Evolutionary conservation across 92 coral and sea anemone genomes (phyloP), one percentile per base, ranked within the genome.

Genomic region (Porites rus): DNA sequence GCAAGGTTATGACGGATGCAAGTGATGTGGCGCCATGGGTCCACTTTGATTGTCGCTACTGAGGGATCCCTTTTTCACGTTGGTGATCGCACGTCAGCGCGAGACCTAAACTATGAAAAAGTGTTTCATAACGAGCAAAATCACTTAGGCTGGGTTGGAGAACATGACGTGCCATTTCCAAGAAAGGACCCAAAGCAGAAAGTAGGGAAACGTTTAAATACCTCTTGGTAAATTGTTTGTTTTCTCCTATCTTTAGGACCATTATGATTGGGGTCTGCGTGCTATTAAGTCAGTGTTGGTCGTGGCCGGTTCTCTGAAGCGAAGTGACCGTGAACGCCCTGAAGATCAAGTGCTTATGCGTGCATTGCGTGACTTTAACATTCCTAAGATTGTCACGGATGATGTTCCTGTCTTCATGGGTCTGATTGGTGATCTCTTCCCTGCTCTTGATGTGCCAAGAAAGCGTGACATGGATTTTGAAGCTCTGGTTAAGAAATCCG

Each of bases 321-420:
- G 99, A 88, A 93, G 97, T 21, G 99, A 97, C 90, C 75, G 98
- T 21, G 92, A 96, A 14, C 93, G 98, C 61, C 99, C 99, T n/a
- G 99, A 97, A 82, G 99, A 97, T 63, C 98, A 97, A 75, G 99
- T 97, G 70, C 93, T 97, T 9, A 97, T 97, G 99, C 94, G 99
- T 67, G 99, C 99, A 24, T 90, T 97, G 90, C 99, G 99, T 92
- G 99, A 97, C 88, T 97, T 97, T 84, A 97, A 97, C 92, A 97
- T 97, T 74, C 99, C 99, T n/a, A 97, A 97, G 92, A 97, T 97
- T 76, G 99, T 97, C 81, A 97, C 99, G 62, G 99, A 97, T 83
- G 99, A 97, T 85, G 99, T 97, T 43, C 98, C 99, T 7, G 89
- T 97, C 83, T 95, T 97, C 69, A 97, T 97, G 99, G 99, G 99